phyloP scores from a whole-genome alignment of 2,113 vertebrate genomes.

The Tetraodon nigroviridis region DNA sequence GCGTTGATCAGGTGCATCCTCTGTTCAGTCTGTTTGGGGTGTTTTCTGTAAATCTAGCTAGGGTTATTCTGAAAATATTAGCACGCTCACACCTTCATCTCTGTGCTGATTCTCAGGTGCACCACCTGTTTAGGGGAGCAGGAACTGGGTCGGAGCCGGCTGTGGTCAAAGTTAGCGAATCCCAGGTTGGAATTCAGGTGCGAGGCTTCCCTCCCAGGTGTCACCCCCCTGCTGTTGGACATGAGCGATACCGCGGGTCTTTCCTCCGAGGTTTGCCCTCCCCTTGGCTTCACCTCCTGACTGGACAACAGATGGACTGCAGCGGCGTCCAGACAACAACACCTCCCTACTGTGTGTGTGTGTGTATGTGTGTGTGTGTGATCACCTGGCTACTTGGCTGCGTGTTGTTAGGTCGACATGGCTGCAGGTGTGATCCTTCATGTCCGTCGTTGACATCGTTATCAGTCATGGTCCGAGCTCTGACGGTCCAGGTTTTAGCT shows the following conservation, averaged over 20 bases:
- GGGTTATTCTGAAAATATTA: not conserved
- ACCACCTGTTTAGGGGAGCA: constrained; percentile 48
- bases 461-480: constrained; percentile 65
- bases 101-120: constrained; percentile 6
- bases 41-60: constrained; percentile 7
- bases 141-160: constrained; percentile 52
- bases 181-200: constrained; percentile 37
- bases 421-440: constrained; percentile 63
- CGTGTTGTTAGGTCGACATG: constrained; percentile 67
- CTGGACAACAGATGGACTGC: constrained; percentile 74
- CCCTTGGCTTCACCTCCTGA: constrained; percentile 64
- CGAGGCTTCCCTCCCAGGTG: constrained; percentile 36
- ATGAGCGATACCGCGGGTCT: constrained; percentile 54
- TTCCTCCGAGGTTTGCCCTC: constrained; percentile 39
- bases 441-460: constrained; percentile 60
- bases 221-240: constrained; percentile 61
- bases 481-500: constrained; percentile 30
- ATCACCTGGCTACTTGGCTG: constrained; percentile 24
- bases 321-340: constrained; percentile 54
- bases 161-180: constrained; percentile 62
- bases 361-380: constrained; percentile 16
- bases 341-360: constrained; percentile 32
- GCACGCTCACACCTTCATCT: constrained; percentile 9
- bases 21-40: not conserved
- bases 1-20: not conserved